Evolutionary conservation across 2,113 vertebrate species (phyloP), one percentile per base, ranked within the genome.

Genomic region (Ivindomyrus marchei): DNA sequence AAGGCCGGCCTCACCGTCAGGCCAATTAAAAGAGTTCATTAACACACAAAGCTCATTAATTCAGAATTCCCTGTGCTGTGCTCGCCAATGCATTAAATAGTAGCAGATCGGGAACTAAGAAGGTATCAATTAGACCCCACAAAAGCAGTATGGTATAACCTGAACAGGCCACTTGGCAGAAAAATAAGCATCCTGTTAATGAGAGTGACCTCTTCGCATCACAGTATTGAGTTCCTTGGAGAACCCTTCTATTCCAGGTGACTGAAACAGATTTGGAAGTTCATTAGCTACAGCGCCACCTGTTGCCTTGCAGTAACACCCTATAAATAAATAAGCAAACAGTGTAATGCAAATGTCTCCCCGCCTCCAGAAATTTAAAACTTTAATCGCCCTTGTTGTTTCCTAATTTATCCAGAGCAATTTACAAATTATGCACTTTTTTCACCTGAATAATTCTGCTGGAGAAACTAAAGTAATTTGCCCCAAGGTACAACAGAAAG

Each of bases 1-100:
- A 88, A n/a, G 49, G 24, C 31, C 24, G 56, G 46, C 66, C 19
- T 62, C 80, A 58, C 66, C 27, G 39, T 58, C 80, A 83, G 52
- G 83, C 50, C 90, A 88, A 90, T 88, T 90, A 90, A 47, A 42
- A 47, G 66, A 90, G 87, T 58, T 52, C 80, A 89, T 90, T 88
- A 90, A 31, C n/a, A 86, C 77, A 50, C 49, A 87, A 87, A 62
- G 70, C 80, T 86, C 45, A 88, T 89, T 85, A 80, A 88, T 62
- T 66, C 88, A 52, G 53, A 52, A 88, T 49, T 42, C 53, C 77
- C 49, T 56, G 58, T 74, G 85, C 46, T 87, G 85, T 36, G 49
- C 27, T 49, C 85, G 49, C 46, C 45, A 87, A 87, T 27, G 80
- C 83, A 89, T 85, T 87, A 31, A 87, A 87, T 52, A 21, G 42